These are phyloP conservation scores for Pygmarrhopalites habei DNA, from an alignment of 1,140 invertebrate genomes.

Conservation along the genomic window DNA sequence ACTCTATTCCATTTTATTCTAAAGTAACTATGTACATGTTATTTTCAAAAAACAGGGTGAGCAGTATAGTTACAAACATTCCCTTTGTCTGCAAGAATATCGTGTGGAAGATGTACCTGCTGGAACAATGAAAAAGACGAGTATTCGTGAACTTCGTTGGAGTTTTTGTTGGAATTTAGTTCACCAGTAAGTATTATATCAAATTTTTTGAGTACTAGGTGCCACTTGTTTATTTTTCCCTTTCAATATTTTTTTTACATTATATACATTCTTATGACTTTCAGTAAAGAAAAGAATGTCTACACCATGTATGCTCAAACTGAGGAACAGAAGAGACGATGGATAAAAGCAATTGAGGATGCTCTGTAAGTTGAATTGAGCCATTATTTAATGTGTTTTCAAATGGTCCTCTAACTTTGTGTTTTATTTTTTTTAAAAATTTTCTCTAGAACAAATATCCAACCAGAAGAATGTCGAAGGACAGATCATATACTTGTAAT, in stretches of 20 bases:
- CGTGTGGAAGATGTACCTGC: slow-evolving; percentile 65
- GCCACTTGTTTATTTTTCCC: too few relatives aligned
- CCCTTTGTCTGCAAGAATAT: slow-evolving; percentile 74
- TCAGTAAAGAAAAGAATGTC: slow-evolving; percentile 66
- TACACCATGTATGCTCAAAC: slow-evolving; percentile 85
- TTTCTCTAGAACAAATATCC: slow-evolving; percentile 69
- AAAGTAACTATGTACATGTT: slow-evolving; percentile 1
- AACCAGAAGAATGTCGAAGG: slow-evolving; percentile 64
- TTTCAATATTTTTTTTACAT: too few relatives aligned
- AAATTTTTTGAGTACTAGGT: too few relatives aligned
- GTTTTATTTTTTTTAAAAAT: slow-evolving; percentile 28
- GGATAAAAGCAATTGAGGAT: slow-evolving; percentile 85
- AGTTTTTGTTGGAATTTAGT: slow-evolving; percentile 75
- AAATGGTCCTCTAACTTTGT: slow-evolving; percentile 3
- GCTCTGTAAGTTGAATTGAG: slow-evolving; percentile 63
- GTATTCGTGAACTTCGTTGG: slow-evolving; percentile 65
- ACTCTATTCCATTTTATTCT: too few relatives aligned
- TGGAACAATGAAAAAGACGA: slow-evolving; percentile 50
- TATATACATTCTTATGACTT: too few relatives aligned
- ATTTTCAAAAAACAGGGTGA: slow-evolving; percentile 58
- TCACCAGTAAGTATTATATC: too few relatives aligned
- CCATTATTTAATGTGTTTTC: slow-evolving; percentile 3
- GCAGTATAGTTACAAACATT: slow-evolving; percentile 84
- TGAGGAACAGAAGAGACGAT: slow-evolving; percentile 76
- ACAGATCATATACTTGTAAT: slow-evolving; percentile 74